Evolutionary conservation across 2,113 vertebrate genomes (phyloP), one percentile per base, ranked within the genome.

Genomic region (Calonectris borealis): DNA sequence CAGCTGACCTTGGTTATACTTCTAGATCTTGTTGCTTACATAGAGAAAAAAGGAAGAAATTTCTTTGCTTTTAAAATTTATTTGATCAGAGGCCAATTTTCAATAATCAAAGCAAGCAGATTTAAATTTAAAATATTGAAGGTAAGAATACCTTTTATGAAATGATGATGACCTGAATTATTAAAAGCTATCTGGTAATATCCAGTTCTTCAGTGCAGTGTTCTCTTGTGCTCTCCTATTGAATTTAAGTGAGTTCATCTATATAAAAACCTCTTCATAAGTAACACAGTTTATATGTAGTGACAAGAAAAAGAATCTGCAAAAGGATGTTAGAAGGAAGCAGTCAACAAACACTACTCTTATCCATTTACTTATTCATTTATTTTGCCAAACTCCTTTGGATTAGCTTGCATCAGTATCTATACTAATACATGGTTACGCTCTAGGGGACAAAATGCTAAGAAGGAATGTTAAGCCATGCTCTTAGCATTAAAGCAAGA

Each of bases 351-450:
- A 54, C 24, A 22, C 22, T 71, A 31, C 14, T 61, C 2, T 38
- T 42, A 15, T 48, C 14, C 24, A 57, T 31, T 62, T 57, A 29
- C 83, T 87, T 79, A 29, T 90, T 52, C 6, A 31, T 38, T 78
- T n/a, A 9, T 69, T 88, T 88, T 52, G n/a, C 44, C 29, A 75
- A 60, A 46, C 22, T 87, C 19, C 34, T 89, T 87, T 82, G 32
- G 12, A 78, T 86, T 81, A 81, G 16, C 44, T 48, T 17, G 17
- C 21, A 16, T 31, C n/a, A 55, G 11, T 38, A 40, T 70, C 20
- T 51, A 4, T 26, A 61, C 20, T 31, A 60, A 62, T 44, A 62
- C 29, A 16, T 7, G 7, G n/a, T 76, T 90, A 20, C 0, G 0
- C 46, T 93, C 21, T 16, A 40, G 32, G 54, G 76, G 20, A 61